Evolutionary conservation across 2,113 vertebrate genomes (phyloP).

Genomic region (Leiothrix lutea): DNA sequence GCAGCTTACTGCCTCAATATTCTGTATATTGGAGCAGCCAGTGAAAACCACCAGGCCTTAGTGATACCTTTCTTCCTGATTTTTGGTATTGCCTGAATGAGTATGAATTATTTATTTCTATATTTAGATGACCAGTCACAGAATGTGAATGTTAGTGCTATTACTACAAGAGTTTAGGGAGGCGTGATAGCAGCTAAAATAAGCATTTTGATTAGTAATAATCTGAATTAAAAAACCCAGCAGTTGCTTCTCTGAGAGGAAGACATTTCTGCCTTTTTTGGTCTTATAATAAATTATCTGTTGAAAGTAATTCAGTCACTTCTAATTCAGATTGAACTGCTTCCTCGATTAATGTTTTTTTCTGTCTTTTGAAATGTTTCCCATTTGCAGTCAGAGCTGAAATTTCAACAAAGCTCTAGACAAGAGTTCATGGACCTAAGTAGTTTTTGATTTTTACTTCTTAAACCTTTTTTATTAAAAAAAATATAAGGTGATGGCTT

Average conservation of each 20-base stretch:
- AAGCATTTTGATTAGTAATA: neutral
- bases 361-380: neutral
- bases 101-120: neutral
- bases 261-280: neutral
- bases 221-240: neutral
- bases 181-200: neutral
- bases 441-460: neutral
- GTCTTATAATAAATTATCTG: neutral
- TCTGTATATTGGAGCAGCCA: neutral
- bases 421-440: neutral
- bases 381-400: neutral
- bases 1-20: neutral
- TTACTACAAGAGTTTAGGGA: neutral
- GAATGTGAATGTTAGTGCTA: neutral
- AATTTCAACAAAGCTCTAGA: neutral
- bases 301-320: neutral
- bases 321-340: neutral
- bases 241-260: neutral
- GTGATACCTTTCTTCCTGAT: neutral
- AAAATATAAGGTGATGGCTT: neutral
- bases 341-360: neutral
- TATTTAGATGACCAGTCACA: neutral
- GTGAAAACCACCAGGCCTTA: neutral
- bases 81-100: neutral
- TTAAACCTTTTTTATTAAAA: neutral